Percentiles rank a stretch among this genome's conserved stretches.
Conservation (phyloP, 2,888 invertebrate genomes). For the Chalcis sispes region DNA sequence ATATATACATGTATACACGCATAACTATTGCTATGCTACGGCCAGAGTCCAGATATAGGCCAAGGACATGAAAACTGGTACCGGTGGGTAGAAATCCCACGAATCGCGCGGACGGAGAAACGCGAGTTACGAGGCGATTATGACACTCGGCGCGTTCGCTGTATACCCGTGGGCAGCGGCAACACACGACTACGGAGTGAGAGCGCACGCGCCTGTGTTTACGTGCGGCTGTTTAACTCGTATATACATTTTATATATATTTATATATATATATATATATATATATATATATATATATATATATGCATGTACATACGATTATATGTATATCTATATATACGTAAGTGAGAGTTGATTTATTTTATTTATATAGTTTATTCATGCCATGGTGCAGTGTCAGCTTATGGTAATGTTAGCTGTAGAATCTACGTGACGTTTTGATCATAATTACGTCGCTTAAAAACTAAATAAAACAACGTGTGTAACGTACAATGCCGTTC, state of each 20-base stretch:
- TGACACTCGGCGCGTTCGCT: constrained; percentile 61
- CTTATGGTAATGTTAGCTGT: constrained; percentile 20
- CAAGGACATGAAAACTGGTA: constrained; percentile 65
- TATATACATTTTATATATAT: too few relatives aligned
- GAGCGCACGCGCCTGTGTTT: neutral
- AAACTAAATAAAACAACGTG: too few relatives aligned
- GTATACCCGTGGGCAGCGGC: constrained; percentile 34
- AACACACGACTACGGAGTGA: too few relatives aligned
- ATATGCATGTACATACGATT: too few relatives aligned
- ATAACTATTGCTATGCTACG: too few relatives aligned
- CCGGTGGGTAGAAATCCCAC: constrained; percentile 66
- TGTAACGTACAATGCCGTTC: neutral
- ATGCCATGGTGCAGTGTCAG: constrained; percentile 43
- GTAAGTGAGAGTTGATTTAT: constrained; percentile 21
- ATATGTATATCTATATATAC: constrained; percentile 4
- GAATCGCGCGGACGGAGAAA: constrained; percentile 57
- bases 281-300: too few relatives aligned
- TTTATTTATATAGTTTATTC: constrained; percentile 34
- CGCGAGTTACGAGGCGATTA: constrained; percentile 61
- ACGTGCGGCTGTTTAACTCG: neutral
- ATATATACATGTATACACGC: too few relatives aligned
- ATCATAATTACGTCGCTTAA: too few relatives aligned
- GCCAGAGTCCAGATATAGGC: constrained; percentile 60
- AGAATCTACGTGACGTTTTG: too few relatives aligned
- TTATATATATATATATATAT: too few relatives aligned